Conservation (phyloP, 2,888 invertebrate species). For the Gari tellinella region DNA sequence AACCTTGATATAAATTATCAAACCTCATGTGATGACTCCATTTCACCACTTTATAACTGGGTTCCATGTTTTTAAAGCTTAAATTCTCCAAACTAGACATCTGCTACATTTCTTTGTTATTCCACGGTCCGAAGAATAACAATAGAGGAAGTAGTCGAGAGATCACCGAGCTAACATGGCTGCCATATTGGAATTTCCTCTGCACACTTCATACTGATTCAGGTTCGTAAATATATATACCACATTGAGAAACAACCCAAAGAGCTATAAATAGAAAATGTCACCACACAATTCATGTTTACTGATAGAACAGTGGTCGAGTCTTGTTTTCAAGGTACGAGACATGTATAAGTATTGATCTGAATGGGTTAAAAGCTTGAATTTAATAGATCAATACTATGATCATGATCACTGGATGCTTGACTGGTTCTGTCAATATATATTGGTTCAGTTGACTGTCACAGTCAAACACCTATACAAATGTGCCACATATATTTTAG, state of each 20-base stretch:
- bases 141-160: slow-evolving; percentile 15
- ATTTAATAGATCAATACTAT: too few relatives aligned
- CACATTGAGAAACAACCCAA: slow-evolving; percentile 1
- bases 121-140: not conserved
- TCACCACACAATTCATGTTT: slow-evolving; percentile 12
- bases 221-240: slow-evolving; percentile 1
- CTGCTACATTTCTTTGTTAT: not conserved
- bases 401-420: too few relatives aligned
- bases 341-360: slow-evolving; percentile 12
- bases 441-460: too few relatives aligned
- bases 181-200: slow-evolving; percentile 41
- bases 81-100: too few relatives aligned
- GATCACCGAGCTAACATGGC: slow-evolving; percentile 18
- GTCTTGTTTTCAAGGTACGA: too few relatives aligned
- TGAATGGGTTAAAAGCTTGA: not conserved
- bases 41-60: slow-evolving; percentile 68
- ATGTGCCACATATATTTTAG: too few relatives aligned
- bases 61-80: slow-evolving; percentile 58
- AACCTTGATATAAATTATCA: not conserved
- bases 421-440: too few relatives aligned
- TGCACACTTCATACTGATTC: slow-evolving; percentile 3
- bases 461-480: too few relatives aligned
- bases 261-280: slow-evolving; percentile 6
- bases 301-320: too few relatives aligned
- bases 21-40: slow-evolving; percentile 64